A percentile compares a stretch with the other conserved stretches of the same genome.
Conservation (phyloP, 1,140 invertebrate species). For the Drosophila orosa region DNA sequence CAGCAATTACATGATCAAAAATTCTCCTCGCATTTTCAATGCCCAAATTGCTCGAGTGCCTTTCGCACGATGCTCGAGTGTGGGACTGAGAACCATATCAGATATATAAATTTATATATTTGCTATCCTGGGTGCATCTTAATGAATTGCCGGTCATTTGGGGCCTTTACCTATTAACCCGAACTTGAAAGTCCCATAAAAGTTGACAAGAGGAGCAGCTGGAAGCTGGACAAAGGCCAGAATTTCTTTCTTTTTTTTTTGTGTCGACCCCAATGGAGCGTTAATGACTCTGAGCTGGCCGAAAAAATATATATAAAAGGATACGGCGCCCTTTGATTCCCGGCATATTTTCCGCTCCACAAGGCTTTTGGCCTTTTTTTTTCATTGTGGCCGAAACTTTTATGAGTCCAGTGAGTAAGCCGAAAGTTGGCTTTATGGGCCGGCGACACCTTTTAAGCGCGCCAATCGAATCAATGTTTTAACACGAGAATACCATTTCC, state of each 20-base stretch:
- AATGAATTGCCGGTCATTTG: slow-evolving; percentile 75
- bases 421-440: slow-evolving; percentile 30
- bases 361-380: slow-evolving; percentile 17
- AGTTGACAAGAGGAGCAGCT: slow-evolving; percentile 72
- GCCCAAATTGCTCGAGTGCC: slow-evolving; percentile 63
- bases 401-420: slow-evolving; percentile 53
- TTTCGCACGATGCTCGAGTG: slow-evolving; percentile 70
- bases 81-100: slow-evolving; percentile 68
- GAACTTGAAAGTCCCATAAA: slow-evolving; percentile 59
- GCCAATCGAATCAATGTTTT: slow-evolving; percentile 82
- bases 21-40: slow-evolving; percentile 61
- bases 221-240: slow-evolving; percentile 47
- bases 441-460: slow-evolving; percentile 81
- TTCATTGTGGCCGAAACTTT: slow-evolving; percentile 61
- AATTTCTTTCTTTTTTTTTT: slow-evolving; percentile 10
- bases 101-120: slow-evolving; percentile 20
- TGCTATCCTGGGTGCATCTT: slow-evolving; percentile 58
- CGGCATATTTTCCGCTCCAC: slow-evolving; percentile 15
- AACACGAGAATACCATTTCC: slow-evolving; percentile 81
- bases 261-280: slow-evolving; percentile 30
- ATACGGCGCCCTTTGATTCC: slow-evolving; percentile 74
- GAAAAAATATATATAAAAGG: slow-evolving; percentile 47
- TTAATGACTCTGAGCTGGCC: slow-evolving; percentile 41
- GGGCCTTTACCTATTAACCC: slow-evolving; percentile 62
- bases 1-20: slow-evolving; percentile 72